Conservation (phyloP, 1,140 invertebrate genomes). For the Prorops nasuta region DNA sequence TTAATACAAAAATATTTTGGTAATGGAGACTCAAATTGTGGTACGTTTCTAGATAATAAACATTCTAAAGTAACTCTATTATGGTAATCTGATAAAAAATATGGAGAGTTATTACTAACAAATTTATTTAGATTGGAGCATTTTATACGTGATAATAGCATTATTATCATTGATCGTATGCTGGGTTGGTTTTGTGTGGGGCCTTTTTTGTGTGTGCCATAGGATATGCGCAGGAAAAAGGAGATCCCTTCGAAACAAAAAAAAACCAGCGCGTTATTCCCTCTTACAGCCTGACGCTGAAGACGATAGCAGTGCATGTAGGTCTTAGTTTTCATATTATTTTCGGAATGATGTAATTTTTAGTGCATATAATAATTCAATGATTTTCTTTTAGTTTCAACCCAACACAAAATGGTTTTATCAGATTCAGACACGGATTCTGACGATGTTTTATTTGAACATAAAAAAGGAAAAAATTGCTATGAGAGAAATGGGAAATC, state of each 20-base stretch:
- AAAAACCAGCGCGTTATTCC: constrained; percentile 51
- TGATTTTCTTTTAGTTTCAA: constrained; percentile 33
- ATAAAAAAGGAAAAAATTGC: constrained; percentile 42
- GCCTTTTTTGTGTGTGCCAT: constrained; percentile 66
- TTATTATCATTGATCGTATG: constrained; percentile 65
- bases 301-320: constrained; percentile 48
- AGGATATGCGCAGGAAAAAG: constrained; percentile 58
- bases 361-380: constrained; percentile 1
- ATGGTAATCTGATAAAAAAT: too few relatives aligned
- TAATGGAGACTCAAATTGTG: constrained; percentile 73
- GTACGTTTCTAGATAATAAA: constrained; percentile 53
- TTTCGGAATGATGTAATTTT: constrained; percentile 6
- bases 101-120: too few relatives aligned
- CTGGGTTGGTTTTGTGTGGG: constrained; percentile 69
- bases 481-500: constrained; percentile 43
- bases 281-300: constrained; percentile 48
- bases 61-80: too few relatives aligned
- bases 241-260: constrained; percentile 40
- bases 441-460: constrained; percentile 52
- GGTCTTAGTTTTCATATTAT: constrained; percentile 14
- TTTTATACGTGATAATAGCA: constrained; percentile 81
- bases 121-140: constrained; percentile 74
- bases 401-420: constrained; percentile 46
- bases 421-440: constrained; percentile 52
- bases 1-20: constrained; percentile 64